A percentile compares a stretch with the other conserved stretches of the same genome.
These are phyloP conservation scores for Gallinago nigripennis DNA, from an alignment of 2,797 vertebrate genomes.

Conservation along the genomic window DNA sequence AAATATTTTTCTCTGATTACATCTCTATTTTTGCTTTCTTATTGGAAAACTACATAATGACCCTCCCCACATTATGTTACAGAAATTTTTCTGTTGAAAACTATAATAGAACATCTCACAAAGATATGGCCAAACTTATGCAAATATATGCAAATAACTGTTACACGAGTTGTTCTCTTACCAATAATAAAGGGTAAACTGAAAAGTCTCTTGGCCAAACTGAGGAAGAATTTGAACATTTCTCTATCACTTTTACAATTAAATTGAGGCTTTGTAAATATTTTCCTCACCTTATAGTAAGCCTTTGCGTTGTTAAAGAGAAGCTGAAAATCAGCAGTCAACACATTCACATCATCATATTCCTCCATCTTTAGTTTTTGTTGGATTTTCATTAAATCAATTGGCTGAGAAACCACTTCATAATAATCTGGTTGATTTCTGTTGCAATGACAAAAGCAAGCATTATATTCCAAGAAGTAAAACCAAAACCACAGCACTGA, in stretches of 20 bases:
- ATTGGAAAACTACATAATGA: background rate
- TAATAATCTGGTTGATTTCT: conserved; percentile 99
- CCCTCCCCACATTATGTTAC: background rate
- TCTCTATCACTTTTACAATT: background rate
- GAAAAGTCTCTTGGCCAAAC: background rate
- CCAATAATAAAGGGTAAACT: background rate
- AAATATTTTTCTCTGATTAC: background rate
- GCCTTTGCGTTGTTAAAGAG: conserved; percentile 96
- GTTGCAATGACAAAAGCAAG: conserved; percentile 41
- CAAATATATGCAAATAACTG: background rate
- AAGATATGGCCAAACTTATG: background rate
- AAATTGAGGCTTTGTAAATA: background rate
- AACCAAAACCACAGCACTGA: background rate
- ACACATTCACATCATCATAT: conserved; percentile 94
- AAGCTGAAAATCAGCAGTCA: conserved; percentile 95
- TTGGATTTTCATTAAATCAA: conserved; percentile 99
- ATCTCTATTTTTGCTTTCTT: background rate
- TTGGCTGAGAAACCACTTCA: conserved; percentile 96
- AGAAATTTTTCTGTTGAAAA: background rate
- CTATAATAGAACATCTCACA: background rate
- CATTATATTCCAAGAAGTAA: background rate
- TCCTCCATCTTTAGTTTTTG: conserved; percentile 99
- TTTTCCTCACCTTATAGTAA: conserved; percentile 92
- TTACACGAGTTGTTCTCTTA: background rate
- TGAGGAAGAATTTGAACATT: background rate